Conservation (phyloP, 2,797 vertebrate genomes). For the Nannoperca obscura region DNA sequence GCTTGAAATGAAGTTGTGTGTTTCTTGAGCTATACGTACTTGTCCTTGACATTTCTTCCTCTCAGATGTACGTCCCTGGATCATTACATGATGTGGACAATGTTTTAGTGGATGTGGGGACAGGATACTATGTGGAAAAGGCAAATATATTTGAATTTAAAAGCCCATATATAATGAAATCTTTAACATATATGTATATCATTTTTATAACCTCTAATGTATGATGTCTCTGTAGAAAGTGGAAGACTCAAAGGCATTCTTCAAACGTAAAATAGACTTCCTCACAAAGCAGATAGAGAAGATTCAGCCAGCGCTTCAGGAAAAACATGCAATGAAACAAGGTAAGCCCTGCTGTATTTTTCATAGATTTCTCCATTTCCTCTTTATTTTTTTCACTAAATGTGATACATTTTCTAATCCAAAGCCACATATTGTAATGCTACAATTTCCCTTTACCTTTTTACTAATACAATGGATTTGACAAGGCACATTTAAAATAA, state of each 20-base stretch:
- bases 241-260: conserved; percentile 90
- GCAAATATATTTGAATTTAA: conserved; percentile 74
- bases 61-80: conserved; percentile 96
- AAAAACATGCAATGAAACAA: conserved; percentile 95
- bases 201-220: too few relatives aligned
- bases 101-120: conserved; percentile 93
- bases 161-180: not conserved
- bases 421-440: not conserved
- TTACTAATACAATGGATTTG: not conserved
- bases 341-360: conserved; percentile 74
- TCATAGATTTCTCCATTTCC: not conserved
- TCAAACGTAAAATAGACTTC: conserved; percentile 95
- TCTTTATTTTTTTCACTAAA: not conserved
- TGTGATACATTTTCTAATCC: not conserved
- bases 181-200: too few relatives aligned
- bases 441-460: too few relatives aligned
- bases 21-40: not conserved
- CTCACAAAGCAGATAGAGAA: conserved; percentile 97
- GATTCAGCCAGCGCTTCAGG: conserved; percentile 94
- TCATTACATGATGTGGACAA: conserved; percentile 90
- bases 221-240: conserved; percentile 82
- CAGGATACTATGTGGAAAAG: conserved; percentile 97
- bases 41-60: conserved; percentile 78
- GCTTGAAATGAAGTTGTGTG: not conserved
- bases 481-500: not conserved